Evolutionary conservation across 64 coral and sea anemone species (phyloP).

Genomic region (Stichodactyla mertensii): DNA sequence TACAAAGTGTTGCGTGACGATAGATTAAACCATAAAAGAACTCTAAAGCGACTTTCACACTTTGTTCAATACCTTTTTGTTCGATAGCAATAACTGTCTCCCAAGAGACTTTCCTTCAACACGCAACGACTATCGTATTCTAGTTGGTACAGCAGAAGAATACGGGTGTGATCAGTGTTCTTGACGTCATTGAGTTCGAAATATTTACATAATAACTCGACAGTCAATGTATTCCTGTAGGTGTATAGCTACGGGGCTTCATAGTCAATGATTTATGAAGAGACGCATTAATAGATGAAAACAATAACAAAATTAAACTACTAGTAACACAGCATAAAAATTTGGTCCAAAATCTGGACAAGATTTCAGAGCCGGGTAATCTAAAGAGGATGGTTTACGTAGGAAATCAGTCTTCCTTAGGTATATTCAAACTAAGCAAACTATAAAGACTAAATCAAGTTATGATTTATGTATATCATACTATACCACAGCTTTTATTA

Average conservation of each 20-base stretch:
- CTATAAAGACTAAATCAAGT: background rate
- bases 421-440: background rate
- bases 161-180: background rate
- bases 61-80: background rate
- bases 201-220: background rate
- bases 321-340: background rate
- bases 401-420: background rate
- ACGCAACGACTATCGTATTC: background rate
- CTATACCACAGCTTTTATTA: conserved; percentile 11
- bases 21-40: background rate
- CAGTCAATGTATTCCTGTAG: background rate
- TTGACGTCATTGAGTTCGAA: conserved; percentile 7
- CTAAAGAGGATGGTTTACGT: background rate
- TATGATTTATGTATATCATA: background rate
- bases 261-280: background rate
- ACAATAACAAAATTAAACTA: background rate
- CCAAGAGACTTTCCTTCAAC: background rate
- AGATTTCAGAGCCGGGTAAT: background rate
- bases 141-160: background rate
- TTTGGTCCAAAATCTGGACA: background rate
- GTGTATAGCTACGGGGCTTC: background rate
- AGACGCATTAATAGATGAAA: background rate
- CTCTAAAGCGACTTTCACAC: background rate
- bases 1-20: background rate
- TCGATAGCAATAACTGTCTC: background rate